Evolutionary conservation across 2,797 vertebrate species (phyloP).

Genomic region (Poecilia wingei): DNA sequence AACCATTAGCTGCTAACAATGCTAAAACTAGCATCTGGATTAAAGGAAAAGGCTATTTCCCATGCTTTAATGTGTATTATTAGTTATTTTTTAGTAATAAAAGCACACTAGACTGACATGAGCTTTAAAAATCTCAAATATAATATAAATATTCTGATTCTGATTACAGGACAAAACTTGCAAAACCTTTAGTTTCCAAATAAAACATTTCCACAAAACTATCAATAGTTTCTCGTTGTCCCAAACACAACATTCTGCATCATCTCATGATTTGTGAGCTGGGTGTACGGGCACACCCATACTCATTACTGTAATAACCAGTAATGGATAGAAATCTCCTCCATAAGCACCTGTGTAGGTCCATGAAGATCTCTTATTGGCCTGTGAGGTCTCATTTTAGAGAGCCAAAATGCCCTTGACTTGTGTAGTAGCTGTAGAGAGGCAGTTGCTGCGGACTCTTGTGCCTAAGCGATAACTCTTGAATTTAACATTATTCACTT

Average conservation of each 20-base stretch:
- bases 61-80: background rate
- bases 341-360: constrained; percentile 55
- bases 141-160: background rate
- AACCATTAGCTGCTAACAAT: background rate
- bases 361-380: constrained; percentile 66
- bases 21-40: background rate
- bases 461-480: constrained; percentile 79
- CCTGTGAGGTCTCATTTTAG: constrained; percentile 50
- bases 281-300: background rate
- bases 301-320: constrained; percentile 27
- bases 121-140: background rate
- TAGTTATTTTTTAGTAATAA: background rate
- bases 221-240: too few species aligned
- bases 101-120: background rate
- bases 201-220: background rate
- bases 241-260: background rate
- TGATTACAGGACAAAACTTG: background rate
- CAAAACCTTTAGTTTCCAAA: background rate
- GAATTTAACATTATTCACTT: constrained; percentile 80
- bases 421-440: constrained; percentile 68
- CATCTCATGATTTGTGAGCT: background rate
- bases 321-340: constrained; percentile 45
- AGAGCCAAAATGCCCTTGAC: constrained; percentile 66
- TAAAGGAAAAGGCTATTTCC: background rate
- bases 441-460: constrained; percentile 79